Percentiles rank a stretch among this genome's conserved stretches.
phyloP scores from a whole-genome alignment of 2,888 invertebrate species.

The Tetragonisca angustula region DNA sequence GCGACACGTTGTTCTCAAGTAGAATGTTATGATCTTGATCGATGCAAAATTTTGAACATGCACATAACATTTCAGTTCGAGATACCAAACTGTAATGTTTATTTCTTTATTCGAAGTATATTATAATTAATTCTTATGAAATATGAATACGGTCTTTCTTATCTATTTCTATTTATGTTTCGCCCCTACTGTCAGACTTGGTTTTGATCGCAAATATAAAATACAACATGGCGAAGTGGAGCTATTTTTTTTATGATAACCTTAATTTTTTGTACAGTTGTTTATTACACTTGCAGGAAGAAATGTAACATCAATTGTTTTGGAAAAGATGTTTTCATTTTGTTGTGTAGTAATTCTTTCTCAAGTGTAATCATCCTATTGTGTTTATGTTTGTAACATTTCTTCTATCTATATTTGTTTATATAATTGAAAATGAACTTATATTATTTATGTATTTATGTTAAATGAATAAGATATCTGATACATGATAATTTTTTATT shows the following conservation, averaged over 20 bases:
- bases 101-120: neutral
- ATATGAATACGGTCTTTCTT: neutral
- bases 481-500: neutral
- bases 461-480: slow-evolving; percentile 4
- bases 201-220: slow-evolving; percentile 48
- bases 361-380: neutral
- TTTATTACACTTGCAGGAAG: slow-evolving; percentile 10
- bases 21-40: neutral
- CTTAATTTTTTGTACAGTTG: slow-evolving; percentile 47
- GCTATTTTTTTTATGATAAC: slow-evolving; percentile 61
- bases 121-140: neutral
- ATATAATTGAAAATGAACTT: slow-evolving; percentile 20
- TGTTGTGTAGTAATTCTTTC: neutral
- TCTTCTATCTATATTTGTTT: slow-evolving; percentile 29
- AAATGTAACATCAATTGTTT: slow-evolving; percentile 45
- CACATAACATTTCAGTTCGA: slow-evolving; percentile 18
- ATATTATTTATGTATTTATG: slow-evolving; percentile 4
- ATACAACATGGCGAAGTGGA: slow-evolving; percentile 68
- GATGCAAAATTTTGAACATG: slow-evolving; percentile 11
- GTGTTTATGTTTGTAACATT: slow-evolving; percentile 7
- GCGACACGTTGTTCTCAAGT: slow-evolving; percentile 7
- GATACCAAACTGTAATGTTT: slow-evolving; percentile 1
- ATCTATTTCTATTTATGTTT: slow-evolving; percentile 38
- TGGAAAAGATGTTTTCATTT: slow-evolving; percentile 21
- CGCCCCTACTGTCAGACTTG: slow-evolving; percentile 47